Evolutionary conservation across 1,140 invertebrate genomes (phyloP).

Genomic region (Drosophila guanche): DNA sequence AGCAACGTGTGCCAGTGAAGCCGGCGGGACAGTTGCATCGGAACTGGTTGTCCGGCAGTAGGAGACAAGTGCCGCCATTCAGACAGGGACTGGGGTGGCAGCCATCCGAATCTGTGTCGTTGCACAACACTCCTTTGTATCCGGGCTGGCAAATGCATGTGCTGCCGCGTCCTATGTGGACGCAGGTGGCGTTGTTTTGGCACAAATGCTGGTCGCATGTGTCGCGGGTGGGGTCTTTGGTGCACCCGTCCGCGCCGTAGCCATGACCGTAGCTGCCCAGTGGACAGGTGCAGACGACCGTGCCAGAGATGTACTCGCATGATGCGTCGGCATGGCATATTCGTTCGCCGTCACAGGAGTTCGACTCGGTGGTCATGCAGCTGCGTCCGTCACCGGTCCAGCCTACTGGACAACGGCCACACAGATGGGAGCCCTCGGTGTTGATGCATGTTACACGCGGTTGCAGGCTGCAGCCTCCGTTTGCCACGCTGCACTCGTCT

Average conservation of each 20-base stretch:
- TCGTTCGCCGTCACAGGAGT: slow-evolving; percentile 51
- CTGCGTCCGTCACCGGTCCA: slow-evolving; percentile 92
- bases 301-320: slow-evolving; percentile 88
- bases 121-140: slow-evolving; percentile 84
- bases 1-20: slow-evolving; percentile 83
- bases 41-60: slow-evolving; percentile 78
- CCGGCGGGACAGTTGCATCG: slow-evolving; percentile 84
- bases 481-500: slow-evolving; percentile 92
- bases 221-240: slow-evolving; percentile 34
- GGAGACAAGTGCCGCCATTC: slow-evolving; percentile 89
- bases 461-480: slow-evolving; percentile 94
- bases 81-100: slow-evolving; percentile 90
- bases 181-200: slow-evolving; percentile 90
- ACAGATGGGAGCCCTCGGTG: slow-evolving; percentile 91
- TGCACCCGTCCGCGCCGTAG: slow-evolving; percentile 65
- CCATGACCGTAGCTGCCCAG: slow-evolving; percentile 88
- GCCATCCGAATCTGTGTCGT: slow-evolving; percentile 84
- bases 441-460: slow-evolving; percentile 91
- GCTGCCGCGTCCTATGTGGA: slow-evolving; percentile 74
- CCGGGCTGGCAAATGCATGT: slow-evolving; percentile 86
- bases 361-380: slow-evolving; percentile 49
- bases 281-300: slow-evolving; percentile 90
- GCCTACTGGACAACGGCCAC: slow-evolving; percentile 93
- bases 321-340: slow-evolving; percentile 86
- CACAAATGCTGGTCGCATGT: slow-evolving; percentile 68